Conservation (phyloP, 2,888 invertebrate genomes). For the Sminthurides aquaticus region DNA sequence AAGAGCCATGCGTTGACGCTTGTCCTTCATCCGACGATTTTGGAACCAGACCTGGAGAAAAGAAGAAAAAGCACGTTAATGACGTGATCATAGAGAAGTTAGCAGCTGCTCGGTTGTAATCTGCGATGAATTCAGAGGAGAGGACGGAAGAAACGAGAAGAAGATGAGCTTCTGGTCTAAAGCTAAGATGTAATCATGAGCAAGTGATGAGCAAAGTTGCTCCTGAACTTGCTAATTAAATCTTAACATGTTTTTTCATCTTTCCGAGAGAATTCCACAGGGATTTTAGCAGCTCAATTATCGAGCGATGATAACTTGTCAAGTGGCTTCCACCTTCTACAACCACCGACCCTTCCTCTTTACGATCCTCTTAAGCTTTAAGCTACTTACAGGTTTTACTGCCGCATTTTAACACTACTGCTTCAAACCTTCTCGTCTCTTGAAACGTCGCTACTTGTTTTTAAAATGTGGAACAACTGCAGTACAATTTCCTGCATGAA, state of each 20-base stretch:
- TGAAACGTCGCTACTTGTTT: too few species aligned
- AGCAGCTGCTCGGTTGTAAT: background rate
- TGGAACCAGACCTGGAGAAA: constrained; percentile 87
- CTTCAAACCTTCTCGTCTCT: too few species aligned
- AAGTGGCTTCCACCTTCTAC: constrained; percentile 25
- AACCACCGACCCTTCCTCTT: constrained; percentile 5
- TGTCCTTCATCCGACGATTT: constrained; percentile 94
- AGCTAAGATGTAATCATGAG: background rate
- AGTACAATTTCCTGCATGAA: too few species aligned
- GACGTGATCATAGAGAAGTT: background rate
- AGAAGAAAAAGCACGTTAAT: background rate
- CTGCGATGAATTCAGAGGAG: too few species aligned
- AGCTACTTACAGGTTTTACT: too few species aligned
- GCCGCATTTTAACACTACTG: too few species aligned
- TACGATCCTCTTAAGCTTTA: too few species aligned
- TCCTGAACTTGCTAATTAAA: constrained; percentile 39
- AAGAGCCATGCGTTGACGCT: constrained; percentile 85
- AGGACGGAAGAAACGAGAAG: background rate
- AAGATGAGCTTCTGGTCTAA: background rate
- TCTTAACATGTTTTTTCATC: constrained; percentile 42
- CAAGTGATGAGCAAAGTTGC: too few species aligned
- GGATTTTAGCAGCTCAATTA: constrained; percentile 43
- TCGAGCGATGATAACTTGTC: constrained; percentile 43
- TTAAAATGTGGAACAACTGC: too few species aligned
- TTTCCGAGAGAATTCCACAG: constrained; percentile 32